Percentiles rank a stretch among this genome's conserved stretches.
These are phyloP conservation scores for Clarias batrachus DNA, from an alignment of 2,113 vertebrate species.

Conservation along the genomic window DNA sequence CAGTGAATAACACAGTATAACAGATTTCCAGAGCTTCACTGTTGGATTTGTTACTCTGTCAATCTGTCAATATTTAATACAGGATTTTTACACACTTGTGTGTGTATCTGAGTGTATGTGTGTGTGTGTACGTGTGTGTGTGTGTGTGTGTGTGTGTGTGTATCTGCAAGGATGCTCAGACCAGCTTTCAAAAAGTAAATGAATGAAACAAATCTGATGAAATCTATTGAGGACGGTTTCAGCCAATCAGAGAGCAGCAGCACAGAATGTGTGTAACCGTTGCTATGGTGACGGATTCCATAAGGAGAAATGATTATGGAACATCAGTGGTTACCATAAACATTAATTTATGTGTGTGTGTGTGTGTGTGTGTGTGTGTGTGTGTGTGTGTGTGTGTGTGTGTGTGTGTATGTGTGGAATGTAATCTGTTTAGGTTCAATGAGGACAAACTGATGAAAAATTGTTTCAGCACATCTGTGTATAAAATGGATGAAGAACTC, in stretches of 20 bases:
- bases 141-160: neutral
- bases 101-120: slow-evolving; percentile 1
- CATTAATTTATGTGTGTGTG: neutral
- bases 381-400: neutral
- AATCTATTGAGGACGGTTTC: neutral
- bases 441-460: neutral
- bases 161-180: neutral
- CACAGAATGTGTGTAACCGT: neutral
- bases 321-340: too few species aligned
- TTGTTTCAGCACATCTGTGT: neutral
- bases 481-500: slow-evolving; percentile 3
- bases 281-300: too few species aligned
- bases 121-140: slow-evolving; percentile 10
- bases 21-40: neutral
- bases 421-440: slow-evolving; percentile 18
- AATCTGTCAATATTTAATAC: neutral
- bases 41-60: neutral
- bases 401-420: neutral
- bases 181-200: neutral
- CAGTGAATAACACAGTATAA: neutral
- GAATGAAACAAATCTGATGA: neutral
- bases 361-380: neutral
- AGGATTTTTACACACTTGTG: neutral
- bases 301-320: too few species aligned
- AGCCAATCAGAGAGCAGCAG: neutral